These are phyloP conservation scores for Battus philenor DNA, from an alignment of 1,140 invertebrate genomes.

Conservation along the genomic window DNA sequence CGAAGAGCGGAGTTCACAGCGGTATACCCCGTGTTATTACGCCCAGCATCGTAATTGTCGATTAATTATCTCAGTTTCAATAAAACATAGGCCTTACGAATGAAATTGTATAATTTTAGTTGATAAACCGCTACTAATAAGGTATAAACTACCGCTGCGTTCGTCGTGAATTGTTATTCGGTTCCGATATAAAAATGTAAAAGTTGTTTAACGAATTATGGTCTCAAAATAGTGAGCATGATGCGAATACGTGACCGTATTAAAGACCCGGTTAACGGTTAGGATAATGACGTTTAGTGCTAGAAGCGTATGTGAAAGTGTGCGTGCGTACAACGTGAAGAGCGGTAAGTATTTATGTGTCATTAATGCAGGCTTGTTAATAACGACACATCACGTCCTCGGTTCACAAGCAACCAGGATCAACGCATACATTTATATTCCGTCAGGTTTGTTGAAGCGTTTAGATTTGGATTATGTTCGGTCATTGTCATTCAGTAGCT, in stretches of 20 bases:
- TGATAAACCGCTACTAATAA: conserved; percentile 55
- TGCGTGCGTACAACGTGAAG: conserved; percentile 24
- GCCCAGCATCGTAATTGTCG: conserved; percentile 69
- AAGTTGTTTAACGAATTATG: conserved; percentile 44
- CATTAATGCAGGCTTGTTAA: conserved; percentile 69
- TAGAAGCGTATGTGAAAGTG: conserved; percentile 43
- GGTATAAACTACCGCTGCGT: conserved; percentile 43
- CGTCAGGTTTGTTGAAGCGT: conserved; percentile 58
- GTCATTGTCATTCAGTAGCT: conserved; percentile 65
- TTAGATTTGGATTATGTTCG: conserved; percentile 73
- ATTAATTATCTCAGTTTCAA: conserved; percentile 71
- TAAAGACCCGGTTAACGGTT: conserved; percentile 28
- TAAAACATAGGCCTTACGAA: conserved; percentile 62
- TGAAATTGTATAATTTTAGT: conserved; percentile 66
- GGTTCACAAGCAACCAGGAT: conserved; percentile 66
- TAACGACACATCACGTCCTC: conserved; percentile 67
- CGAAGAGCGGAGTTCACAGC: conserved; percentile 50
- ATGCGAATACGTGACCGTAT: conserved; percentile 42
- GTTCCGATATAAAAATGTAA: conserved; percentile 46
- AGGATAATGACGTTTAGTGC: conserved; percentile 19
- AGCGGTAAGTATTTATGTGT: conserved; percentile 60
- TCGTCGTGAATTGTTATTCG: conserved; percentile 32
- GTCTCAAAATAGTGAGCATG: conserved; percentile 37
- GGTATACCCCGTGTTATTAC: conserved; percentile 53
- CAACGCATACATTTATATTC: conserved; percentile 67